Percentiles rank a stretch among this genome's conserved stretches.
Evolutionary conservation across 2,797 vertebrate genomes (phyloP).

Genomic region (Megaceryle alcyon): DNA sequence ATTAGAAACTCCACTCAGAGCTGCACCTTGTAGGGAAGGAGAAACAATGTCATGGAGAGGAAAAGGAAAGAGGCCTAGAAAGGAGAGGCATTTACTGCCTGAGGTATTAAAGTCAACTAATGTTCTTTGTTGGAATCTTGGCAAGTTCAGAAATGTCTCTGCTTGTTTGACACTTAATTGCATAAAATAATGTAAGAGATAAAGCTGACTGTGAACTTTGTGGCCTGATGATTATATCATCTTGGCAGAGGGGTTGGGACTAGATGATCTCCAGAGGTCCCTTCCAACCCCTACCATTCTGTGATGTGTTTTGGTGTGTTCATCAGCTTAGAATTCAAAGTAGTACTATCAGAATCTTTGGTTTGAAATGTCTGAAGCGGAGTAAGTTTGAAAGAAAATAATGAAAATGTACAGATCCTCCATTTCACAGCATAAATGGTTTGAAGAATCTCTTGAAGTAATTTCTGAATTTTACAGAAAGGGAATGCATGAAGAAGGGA

Average conservation of each 20-base stretch:
- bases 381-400: constrained; percentile 36
- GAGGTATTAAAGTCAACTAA: background rate
- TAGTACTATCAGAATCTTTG: background rate
- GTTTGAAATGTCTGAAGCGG: background rate
- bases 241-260: no score
- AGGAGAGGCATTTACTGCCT: background rate
- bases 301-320: constrained; percentile 6
- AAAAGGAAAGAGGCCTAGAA: background rate
- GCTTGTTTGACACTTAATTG: constrained; percentile 7
- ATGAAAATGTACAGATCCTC: constrained; percentile 17
- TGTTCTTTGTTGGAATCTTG: background rate
- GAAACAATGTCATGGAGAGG: background rate
- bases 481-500: background rate
- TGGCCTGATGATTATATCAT: background rate
- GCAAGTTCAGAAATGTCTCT: background rate
- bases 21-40: background rate
- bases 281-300: no score
- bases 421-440: background rate
- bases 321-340: background rate
- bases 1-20: background rate
- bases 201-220: background rate
- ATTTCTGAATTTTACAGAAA: background rate
- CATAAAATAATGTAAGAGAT: background rate
- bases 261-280: no score
- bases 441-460: background rate